phyloP scores from a whole-genome alignment of 2,113 vertebrate genomes.

The Crotophaga sulcirostris region DNA sequence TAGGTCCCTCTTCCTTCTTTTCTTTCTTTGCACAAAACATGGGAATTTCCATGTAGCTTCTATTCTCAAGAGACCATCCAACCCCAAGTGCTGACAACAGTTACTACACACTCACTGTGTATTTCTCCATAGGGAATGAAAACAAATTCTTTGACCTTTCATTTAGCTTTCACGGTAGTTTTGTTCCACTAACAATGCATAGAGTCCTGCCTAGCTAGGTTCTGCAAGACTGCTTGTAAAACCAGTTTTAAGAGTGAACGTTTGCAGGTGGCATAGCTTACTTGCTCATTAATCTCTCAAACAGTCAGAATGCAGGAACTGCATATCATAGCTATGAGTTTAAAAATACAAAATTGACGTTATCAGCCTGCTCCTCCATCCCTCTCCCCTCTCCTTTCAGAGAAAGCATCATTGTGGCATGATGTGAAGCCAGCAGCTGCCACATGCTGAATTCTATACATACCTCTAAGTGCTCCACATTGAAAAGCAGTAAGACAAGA shows the following conservation, averaged over 20 bases:
- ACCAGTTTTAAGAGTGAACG: not conserved
- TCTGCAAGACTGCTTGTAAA: constrained; percentile 19
- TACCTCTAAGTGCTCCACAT: fast-evolving
- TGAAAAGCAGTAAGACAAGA: not conserved
- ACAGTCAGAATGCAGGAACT: not conserved
- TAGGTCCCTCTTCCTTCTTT: not conserved
- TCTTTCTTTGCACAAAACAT: not conserved
- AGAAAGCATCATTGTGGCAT: fast-evolving
- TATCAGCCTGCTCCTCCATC: not conserved
- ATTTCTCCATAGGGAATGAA: not conserved
- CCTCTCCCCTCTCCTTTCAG: not conserved
- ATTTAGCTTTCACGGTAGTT: not conserved
- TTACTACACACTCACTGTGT: not conserved
- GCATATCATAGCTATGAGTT: not conserved
- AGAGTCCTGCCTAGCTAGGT: not conserved
- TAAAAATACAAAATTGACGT: not conserved
- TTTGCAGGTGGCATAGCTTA: not conserved
- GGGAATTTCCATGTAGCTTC: not conserved
- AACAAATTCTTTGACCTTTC: not conserved
- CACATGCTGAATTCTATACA: not conserved
- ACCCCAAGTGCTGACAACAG: not conserved
- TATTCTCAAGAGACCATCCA: not conserved
- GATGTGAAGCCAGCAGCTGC: not conserved
- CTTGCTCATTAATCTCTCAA: not conserved
- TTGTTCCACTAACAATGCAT: not conserved